Base-by-base conservation (phyloP, 2,888 invertebrate species). In the Omphaloscelis lunosa region DNA sequence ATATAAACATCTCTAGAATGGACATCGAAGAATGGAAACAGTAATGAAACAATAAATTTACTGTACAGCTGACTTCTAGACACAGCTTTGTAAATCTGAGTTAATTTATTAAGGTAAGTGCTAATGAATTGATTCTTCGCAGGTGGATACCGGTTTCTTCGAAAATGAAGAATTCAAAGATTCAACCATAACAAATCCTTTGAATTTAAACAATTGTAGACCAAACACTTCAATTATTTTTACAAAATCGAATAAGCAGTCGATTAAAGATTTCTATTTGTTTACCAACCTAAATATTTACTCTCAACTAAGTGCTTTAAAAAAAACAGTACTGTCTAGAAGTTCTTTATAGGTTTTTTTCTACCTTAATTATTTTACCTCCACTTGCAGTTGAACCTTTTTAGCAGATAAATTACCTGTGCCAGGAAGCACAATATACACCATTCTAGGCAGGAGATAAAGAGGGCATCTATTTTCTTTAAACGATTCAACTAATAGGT, bases 21-120 rank as follows among this genome's bases (percentile, higher is more conserved):
- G 34, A 66, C 61, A 61, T 59, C 51, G 48, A 70, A 69, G 27
- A 72, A 63, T 59, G 1, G 23, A 72, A 29, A 17, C 27, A 29
- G 45, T 67, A 63, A 61, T 65, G 20, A 72, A 83, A 78, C 39
- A 71, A 77, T 63, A 80, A 74, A 79, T 84, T 82, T 20, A 72
- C 27, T 1, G 61, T 15, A 63, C 34, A 68, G n/a, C 59, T 65
- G 66, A 73, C 62, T 75, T 69, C 29, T 67, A 72, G 82, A 83
- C 65, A 69, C 58, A 72, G 12, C 63, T 34, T 15, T 59, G 56
- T 77, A 77, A 72, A 77, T 71, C 68, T 69, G 20, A 61, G 61
- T 34, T 77, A 77, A 82, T 73, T 85, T 85, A 82, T 82, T 77
- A 58, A 29, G 48, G 62, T 67, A 62, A 59, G 58, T 84, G 70